Conservation (phyloP, 2,888 invertebrate species). For the Acrobasis consociella region DNA sequence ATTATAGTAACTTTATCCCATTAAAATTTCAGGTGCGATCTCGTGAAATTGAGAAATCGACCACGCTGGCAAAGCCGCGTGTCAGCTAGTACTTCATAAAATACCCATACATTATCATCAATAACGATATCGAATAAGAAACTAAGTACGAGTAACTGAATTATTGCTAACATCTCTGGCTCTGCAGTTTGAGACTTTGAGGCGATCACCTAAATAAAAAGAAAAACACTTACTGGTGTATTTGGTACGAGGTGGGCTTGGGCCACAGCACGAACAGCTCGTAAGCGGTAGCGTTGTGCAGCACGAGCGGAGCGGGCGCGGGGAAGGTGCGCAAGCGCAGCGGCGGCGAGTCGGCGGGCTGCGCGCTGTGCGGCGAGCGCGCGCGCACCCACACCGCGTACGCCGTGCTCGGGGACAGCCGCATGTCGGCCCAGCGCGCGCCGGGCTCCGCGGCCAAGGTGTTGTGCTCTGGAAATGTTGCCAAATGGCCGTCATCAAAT, state of each 20-base stretch:
- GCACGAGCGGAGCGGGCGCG: conserved; percentile 85
- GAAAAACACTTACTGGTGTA: conserved; percentile 52
- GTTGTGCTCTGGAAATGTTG: conserved; percentile 62
- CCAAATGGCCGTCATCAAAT: background rate
- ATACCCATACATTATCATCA: no score
- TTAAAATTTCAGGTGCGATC: no score
- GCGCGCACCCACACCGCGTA: conserved; percentile 90
- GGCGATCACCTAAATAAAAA: no score
- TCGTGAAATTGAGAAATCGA: no score
- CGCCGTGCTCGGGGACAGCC: conserved; percentile 85
- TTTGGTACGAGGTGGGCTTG: conserved; percentile 63
- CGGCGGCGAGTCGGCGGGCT: conserved; percentile 83
- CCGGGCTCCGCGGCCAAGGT: conserved; percentile 63
- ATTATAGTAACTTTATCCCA: no score
- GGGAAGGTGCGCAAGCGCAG: conserved; percentile 87
- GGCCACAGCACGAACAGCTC: conserved; percentile 87
- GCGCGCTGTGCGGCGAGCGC: conserved; percentile 86
- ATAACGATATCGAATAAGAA: no score
- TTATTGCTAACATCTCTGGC: no score
- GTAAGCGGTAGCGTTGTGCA: conserved; percentile 65
- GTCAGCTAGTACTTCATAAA: no score
- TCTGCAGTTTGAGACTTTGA: no score
- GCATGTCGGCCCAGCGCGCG: conserved; percentile 72
- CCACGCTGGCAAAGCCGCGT: no score
- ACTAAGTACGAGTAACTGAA: no score